Percentiles rank a stretch among this genome's conserved stretches.
Evolutionary conservation across 2,888 invertebrate genomes (phyloP).

Genomic region (Ormyrus nitidulus): DNA sequence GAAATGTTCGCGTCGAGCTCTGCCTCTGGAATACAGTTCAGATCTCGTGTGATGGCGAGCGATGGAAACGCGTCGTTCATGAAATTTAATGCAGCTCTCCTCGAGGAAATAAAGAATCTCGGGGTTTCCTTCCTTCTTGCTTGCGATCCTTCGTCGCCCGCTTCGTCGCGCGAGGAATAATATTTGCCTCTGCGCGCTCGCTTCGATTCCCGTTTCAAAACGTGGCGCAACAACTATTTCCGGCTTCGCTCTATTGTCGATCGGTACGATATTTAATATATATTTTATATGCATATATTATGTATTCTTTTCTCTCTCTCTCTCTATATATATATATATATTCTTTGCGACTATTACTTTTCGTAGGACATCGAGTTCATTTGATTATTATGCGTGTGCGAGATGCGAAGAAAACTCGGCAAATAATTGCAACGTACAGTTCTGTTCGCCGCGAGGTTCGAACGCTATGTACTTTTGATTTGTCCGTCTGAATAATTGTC

Average conservation of each 20-base stretch:
- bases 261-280: slow-evolving; percentile 21
- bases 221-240: slow-evolving; percentile 8
- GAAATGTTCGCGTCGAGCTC: not conserved
- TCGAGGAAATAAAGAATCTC: too few species aligned
- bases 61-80: too few species aligned
- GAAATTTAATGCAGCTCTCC: too few species aligned
- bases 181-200: too few species aligned
- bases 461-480: slow-evolving; percentile 35
- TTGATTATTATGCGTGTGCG: slow-evolving; percentile 27
- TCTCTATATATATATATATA: slow-evolving; percentile 22
- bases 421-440: slow-evolving; percentile 17
- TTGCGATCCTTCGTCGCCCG: too few species aligned
- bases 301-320: too few species aligned
- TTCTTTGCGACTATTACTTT: not conserved
- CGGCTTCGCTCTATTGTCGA: slow-evolving; percentile 36
- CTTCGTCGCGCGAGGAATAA: too few species aligned
- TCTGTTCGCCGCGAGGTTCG: not conserved
- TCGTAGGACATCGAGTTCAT: not conserved
- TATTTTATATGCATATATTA: not conserved
- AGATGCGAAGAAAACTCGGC: slow-evolving; percentile 1
- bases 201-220: not conserved
- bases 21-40: slow-evolving; percentile 33
- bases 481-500: slow-evolving; percentile 15
- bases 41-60: slow-evolving; percentile 11
- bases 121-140: too few species aligned